A percentile compares a stretch with the other conserved stretches of the same genome.
Conservation (phyloP, 2,888 invertebrate species). For the Ephialtes manifestator region DNA sequence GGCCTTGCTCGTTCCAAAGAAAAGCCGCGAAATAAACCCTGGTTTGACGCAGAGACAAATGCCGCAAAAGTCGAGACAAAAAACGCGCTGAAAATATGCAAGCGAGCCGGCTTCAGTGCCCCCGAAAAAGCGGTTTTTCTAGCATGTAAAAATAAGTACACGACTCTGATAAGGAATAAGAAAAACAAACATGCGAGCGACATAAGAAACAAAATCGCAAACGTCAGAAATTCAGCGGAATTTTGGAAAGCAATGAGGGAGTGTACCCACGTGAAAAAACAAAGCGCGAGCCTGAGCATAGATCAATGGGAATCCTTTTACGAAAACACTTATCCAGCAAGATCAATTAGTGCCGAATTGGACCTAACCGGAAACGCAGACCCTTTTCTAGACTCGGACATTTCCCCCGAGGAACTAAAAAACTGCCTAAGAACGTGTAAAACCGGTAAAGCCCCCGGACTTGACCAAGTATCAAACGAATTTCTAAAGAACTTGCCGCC, state of each 20-base stretch:
- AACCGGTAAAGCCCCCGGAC: constrained; percentile 52
- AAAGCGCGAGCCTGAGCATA: constrained; percentile 4
- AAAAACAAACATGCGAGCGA: not conserved
- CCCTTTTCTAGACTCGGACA: constrained; percentile 27
- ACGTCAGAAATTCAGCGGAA: not conserved
- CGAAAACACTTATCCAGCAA: constrained; percentile 12
- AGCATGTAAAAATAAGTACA: not conserved
- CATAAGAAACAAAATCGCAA: not conserved
- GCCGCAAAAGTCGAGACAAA: constrained; percentile 19
- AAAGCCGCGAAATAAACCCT: not conserved
- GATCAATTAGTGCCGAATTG: not conserved
- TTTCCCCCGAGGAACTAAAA: constrained; percentile 3
- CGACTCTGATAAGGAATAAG: not conserved
- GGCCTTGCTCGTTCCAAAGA: not conserved
- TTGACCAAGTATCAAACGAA: constrained; percentile 52
- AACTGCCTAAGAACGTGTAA: constrained; percentile 39
- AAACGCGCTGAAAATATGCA: constrained; percentile 14
- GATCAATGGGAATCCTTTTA: constrained; percentile 32
- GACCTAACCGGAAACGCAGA: not conserved
- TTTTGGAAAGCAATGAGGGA: constrained; percentile 22
- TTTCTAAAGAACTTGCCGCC: constrained; percentile 37
- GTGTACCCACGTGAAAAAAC: not conserved
- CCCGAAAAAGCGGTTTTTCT: not conserved
- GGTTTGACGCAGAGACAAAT: not conserved
- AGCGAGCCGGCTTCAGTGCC: not conserved